Base-by-base conservation (phyloP, 2,888 invertebrate genomes). In the Hydroisotoma schaefferi region DNA sequence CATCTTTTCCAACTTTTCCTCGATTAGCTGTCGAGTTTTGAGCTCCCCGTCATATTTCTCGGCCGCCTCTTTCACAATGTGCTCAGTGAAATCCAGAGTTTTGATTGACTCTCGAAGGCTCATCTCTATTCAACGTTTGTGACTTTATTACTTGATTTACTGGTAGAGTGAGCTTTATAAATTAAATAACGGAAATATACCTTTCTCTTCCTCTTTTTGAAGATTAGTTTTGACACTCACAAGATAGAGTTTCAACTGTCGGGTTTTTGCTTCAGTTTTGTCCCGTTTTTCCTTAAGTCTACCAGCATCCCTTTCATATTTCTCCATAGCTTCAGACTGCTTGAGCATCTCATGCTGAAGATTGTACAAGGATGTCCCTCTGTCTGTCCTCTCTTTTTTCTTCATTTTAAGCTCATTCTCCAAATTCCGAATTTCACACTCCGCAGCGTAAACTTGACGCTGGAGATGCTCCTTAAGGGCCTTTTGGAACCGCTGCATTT, bases 401-500 rank as follows among this genome's bases (percentile, higher is more conserved):
- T 82, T 82, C 57, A 76, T 75, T 67, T 80, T 81, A 1, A 79
- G 71, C 0, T 76, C 76, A 10, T 75, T 69, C 73, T 81, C 81
- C 73, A 87, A 78, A 66, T 85, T 83, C 1, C 80, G 75, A 54
- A 88, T 84, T 75, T 90, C 86, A 59, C 83, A 82, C 46, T 82
- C 80, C 1, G 88, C 80, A 56, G 83, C 80, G 22, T 81, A 78
- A 72, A 86, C 84, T 65, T 87, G 85, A 55, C 83, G 82, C 47
- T 81, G 73, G 0, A 89, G 79, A 75, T 87, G 87, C 38, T 81
- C 78, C 69, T 81, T 83, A 2, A 89, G 79, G 0, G 86, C 83
- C 63, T 81, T 78, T 78, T 89, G 89, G 77, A 89, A 89, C 71
- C 82, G 82, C 71, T 82, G 80, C 82, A 89, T 83, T 49, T 88